Conservation (phyloP, 2,113 vertebrate species). For the Indicator maculatus region DNA sequence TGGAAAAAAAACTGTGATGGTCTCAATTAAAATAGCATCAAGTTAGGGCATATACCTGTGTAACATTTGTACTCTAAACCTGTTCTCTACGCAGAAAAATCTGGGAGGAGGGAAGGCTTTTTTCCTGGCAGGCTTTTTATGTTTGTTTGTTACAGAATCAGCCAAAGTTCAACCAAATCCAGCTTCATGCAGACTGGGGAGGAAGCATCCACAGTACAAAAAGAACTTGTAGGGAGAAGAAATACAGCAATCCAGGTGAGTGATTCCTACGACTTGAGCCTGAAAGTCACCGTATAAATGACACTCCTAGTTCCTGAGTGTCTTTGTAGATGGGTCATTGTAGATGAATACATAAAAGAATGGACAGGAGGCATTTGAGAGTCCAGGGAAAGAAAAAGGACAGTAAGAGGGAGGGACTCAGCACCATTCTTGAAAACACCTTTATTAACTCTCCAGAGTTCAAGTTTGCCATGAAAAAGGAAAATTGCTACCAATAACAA, state of each 20-base stretch:
- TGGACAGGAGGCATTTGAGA: not conserved
- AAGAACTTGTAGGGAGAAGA: not conserved
- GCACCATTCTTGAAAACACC: constrained; percentile 29
- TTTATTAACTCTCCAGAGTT: constrained; percentile 42
- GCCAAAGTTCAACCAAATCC: not conserved
- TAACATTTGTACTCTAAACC: not conserved
- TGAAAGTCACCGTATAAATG: not conserved
- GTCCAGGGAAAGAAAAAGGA: not conserved
- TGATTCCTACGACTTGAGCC: not conserved
- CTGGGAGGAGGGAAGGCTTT: not conserved
- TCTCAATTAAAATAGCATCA: not conserved
- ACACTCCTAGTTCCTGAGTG: not conserved
- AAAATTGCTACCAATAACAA: constrained; percentile 1
- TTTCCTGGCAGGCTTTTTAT: not conserved
- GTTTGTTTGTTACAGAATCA: not conserved
- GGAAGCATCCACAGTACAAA: not conserved
- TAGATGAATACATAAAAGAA: not conserved
- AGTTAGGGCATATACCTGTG: not conserved
- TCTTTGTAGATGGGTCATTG: not conserved
- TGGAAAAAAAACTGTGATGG: not conserved
- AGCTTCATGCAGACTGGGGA: not conserved
- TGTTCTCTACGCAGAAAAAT: not conserved
- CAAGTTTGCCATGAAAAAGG: not conserved
- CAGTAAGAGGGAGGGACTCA: not conserved
- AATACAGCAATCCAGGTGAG: not conserved